Base-by-base conservation (phyloP, 2,888 invertebrate genomes). In the Volucella bombylans region DNA sequence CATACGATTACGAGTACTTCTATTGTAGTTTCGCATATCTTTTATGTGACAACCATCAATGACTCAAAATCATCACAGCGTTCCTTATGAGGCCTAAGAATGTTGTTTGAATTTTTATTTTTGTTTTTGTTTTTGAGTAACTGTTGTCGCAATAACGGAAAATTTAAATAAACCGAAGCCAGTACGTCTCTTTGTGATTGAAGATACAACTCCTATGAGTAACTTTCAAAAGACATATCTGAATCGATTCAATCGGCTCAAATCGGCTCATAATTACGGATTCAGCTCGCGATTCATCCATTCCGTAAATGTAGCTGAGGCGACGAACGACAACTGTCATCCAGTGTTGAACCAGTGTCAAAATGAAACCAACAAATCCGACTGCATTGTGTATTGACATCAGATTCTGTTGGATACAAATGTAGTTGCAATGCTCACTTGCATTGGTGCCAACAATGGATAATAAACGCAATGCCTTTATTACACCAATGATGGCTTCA, bases 301-400 rank as follows among this genome's bases (percentile, higher is more conserved):
- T 41, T 8, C 62, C 71, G 45, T 65, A 74, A 72, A 71, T 47
- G 65, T 38, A 31, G 59, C 52, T 45, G 45, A 72, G 65, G 71
- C 71, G 69, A 57, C 61, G 52, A 71, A 61, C 61, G 65, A 82
- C 82, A 82, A 67, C 71, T 82, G 82, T 82, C 71, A 82, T 71
- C 41, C 65, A 38, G 49, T 69, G 52, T 64, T 74, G 81, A 74
- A 69, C 74, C 81, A 59, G 76, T 82, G 82, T 82, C 76, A 59
- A 65, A 77, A 76, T 65, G 67, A 82, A 82, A 61, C 47, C 54
- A 64, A 65, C 69, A 68, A 80, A 49, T 11, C 47, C 52, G 47
- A 71, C 8, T 71, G 65, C 74, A 69, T 49, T 64, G 61, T 52
- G 61, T 52, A 15, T 52, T 31, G 10, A 47, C n/a, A 31, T 31